These are phyloP conservation scores for Macrosoma leucophasiata DNA, from an alignment of 2,888 invertebrate species.

Conservation along the genomic window DNA sequence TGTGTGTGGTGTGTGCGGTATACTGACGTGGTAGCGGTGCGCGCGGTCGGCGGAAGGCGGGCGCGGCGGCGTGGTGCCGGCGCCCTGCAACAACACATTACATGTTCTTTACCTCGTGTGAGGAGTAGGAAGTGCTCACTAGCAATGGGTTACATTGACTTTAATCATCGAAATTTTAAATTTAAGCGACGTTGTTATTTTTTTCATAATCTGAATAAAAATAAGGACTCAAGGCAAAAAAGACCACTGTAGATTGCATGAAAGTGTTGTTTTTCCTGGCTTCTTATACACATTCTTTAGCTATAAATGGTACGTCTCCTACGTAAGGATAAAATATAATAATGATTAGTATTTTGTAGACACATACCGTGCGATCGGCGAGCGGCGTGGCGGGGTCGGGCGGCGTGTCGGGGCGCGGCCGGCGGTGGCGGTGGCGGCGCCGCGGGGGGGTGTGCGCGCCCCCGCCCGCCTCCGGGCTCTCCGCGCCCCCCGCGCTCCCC, in stretches of 20 bases:
- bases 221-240: too few species aligned
- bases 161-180: too few species aligned
- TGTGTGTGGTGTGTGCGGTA: background rate
- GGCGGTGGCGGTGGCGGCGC: slow-evolving; percentile 23
- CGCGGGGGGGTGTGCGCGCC: slow-evolving; percentile 22
- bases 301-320: too few species aligned
- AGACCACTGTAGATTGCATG: too few species aligned
- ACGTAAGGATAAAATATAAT: too few species aligned
- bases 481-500: slow-evolving; percentile 11
- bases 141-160: background rate
- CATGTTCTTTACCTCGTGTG: slow-evolving; percentile 1
- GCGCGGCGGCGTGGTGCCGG: slow-evolving; percentile 35
- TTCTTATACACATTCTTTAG: too few species aligned
- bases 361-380: slow-evolving; percentile 1
- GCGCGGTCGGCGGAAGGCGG: slow-evolving; percentile 26
- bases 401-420: slow-evolving; percentile 27
- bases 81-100: slow-evolving; percentile 24
- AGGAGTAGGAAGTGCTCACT: too few species aligned
- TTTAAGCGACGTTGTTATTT: too few species aligned
- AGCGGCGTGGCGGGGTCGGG: slow-evolving; percentile 24
- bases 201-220: too few species aligned
- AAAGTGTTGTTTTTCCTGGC: too few species aligned
- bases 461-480: background rate
- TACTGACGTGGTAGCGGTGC: slow-evolving; percentile 17
- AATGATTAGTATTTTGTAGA: too few species aligned